Evolutionary conservation across 2,888 invertebrate genomes (phyloP).

Genomic region (Anthoptus insignis): DNA sequence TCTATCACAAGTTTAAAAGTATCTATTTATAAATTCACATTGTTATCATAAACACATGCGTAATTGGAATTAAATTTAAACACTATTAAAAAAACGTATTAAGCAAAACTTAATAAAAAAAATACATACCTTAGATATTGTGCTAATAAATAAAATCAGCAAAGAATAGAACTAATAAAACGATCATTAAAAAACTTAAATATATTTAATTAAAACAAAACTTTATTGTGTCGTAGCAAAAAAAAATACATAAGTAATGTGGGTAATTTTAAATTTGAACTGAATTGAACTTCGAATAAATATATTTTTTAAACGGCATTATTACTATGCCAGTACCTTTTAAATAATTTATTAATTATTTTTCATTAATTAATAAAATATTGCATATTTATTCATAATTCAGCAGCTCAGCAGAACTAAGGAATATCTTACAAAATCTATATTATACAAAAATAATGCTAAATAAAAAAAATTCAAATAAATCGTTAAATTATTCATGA

Average conservation of each 20-base stretch:
- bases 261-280: not conserved
- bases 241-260: not conserved
- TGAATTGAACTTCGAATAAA: not conserved
- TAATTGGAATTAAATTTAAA: too few relatives aligned
- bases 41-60: too few relatives aligned
- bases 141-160: conserved; percentile 28
- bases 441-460: not conserved
- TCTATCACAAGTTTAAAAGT: too few relatives aligned
- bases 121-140: conserved; percentile 27
- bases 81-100: too few relatives aligned
- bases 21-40: too few relatives aligned
- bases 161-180: conserved; percentile 51
- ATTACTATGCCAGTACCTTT: too few relatives aligned
- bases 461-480: not conserved
- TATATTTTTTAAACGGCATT: not conserved
- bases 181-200: conserved; percentile 39
- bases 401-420: too few relatives aligned
- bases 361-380: too few relatives aligned
- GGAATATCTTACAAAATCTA: too few relatives aligned
- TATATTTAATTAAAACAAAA: conserved; percentile 9
- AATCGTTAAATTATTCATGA: not conserved
- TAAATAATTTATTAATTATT: too few relatives aligned
- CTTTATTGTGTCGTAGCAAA: not conserved
- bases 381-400: too few relatives aligned
- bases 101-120: conserved; percentile 25